Base-by-base conservation (phyloP, 2,113 vertebrate genomes). In the Psilopsiagon aymara region DNA sequence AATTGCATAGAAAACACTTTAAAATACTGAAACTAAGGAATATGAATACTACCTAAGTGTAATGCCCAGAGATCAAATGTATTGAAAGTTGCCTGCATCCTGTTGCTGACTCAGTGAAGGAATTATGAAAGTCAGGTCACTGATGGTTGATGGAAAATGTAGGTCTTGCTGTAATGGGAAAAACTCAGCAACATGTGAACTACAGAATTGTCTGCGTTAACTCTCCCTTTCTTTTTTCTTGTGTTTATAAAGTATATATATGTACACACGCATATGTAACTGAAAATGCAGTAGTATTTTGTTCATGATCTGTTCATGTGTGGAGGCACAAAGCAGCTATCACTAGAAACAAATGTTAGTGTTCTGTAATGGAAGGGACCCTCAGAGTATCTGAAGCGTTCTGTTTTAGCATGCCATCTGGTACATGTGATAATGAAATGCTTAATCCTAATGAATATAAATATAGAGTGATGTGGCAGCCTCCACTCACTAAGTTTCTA, bases 361-460 rank as follows among this genome's bases (percentile, higher is more conserved):
- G 19, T 66, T 75, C 91, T 71, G 76, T 94, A 82, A 52, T 66
- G 62, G 66, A 85, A 73, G 73, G 64, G 62, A 94, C 27, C 44
- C 49, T 80, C 67, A 46, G 59, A 71, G 46, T 86, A 33, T 82
- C 66, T 81, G 44, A 77, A 77, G 57, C 2, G 60, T 88, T 95
- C 64, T 74, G 37, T 23, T 91, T 77, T 83, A 95, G 87, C n/a
- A 5, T 83, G 80, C 89, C 89, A 82, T 84, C 83, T 95, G 93
- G 60, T 79, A 79, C 85, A 66, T 6, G 43, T 52, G 82, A 44
- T 90, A 92, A 53, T 74, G 82, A 97, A 95, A 94, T 78, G 60
- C 91, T 67, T 92, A 64, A 43, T 78, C 64, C 89, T 74, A 78
- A 78, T 67, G 84, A 79, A 77, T 89, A 84, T 92, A 96, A 95